phyloP scores from a whole-genome alignment of 2,113 vertebrate species.

The Ictalurus punctatus region DNA sequence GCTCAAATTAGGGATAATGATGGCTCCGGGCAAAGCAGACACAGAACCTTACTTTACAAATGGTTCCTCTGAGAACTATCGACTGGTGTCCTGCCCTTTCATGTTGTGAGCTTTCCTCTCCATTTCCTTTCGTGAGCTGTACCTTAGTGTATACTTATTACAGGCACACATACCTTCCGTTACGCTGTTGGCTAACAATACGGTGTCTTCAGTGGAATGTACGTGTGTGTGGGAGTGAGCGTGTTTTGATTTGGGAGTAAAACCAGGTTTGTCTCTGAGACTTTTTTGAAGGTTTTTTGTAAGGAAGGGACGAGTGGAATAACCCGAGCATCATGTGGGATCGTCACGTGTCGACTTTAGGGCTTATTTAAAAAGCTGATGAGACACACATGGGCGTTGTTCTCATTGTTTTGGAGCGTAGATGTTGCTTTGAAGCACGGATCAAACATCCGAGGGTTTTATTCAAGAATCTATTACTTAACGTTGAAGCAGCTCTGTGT shows the following conservation, averaged over 20 bases:
- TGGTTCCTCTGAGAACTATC: conserved; percentile 37
- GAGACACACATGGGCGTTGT: background rate
- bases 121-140: background rate
- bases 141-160: background rate
- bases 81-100: conserved; percentile 16
- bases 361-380: background rate
- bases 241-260: background rate
- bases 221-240: background rate
- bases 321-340: background rate
- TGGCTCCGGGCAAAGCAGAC: conserved; percentile 22
- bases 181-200: background rate
- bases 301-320: conserved; percentile 2
- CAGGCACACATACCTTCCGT: background rate
- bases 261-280: background rate
- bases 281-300: background rate
- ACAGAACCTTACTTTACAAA: conserved; percentile 38
- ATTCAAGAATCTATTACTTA: background rate
- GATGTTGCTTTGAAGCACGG: background rate
- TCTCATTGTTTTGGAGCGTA: background rate
- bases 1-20: conserved; percentile 47
- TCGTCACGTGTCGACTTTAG: background rate
- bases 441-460: background rate
- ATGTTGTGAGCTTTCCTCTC: conserved; percentile 20
- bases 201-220: background rate
- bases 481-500: background rate